Conservation (phyloP, 2,797 vertebrate genomes). For the Philypnodon macrostomus region DNA sequence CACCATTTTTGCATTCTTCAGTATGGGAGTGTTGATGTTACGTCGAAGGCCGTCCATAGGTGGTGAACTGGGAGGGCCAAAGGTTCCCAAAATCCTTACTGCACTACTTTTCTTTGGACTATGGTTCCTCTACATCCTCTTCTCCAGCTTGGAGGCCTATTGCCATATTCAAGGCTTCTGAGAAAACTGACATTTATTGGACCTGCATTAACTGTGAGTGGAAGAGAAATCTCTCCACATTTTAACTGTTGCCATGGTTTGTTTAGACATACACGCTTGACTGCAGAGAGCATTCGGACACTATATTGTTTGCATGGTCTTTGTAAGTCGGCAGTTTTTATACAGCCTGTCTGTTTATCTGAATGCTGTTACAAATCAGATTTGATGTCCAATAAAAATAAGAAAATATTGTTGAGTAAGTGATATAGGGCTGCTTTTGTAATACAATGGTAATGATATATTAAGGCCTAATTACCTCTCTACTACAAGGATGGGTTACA, state of each 20-base stretch:
- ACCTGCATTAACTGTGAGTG: conserved; percentile 15
- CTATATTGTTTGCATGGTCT: conserved; percentile 16
- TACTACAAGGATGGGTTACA: conserved; percentile 6
- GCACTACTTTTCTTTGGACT: conserved; percentile 82
- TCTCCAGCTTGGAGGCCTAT: conserved; percentile 91
- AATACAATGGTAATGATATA: conserved; percentile 4
- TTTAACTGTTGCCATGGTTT: conserved; percentile 54
- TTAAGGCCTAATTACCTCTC: conserved; percentile 3
- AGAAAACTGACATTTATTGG: conserved; percentile 36
- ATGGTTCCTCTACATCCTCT: conserved; percentile 91
- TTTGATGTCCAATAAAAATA: neutral
- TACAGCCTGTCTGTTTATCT: conserved; percentile 8
- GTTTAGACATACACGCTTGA: conserved; percentile 20
- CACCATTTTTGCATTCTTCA: conserved; percentile 90
- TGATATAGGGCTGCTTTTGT: too few species aligned
- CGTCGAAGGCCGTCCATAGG: conserved; percentile 87
- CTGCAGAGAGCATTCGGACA: conserved; percentile 19
- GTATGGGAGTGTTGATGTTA: conserved; percentile 83
- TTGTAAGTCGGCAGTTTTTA: conserved; percentile 24
- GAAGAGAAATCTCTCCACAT: conserved; percentile 28
- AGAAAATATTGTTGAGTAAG: neutral
- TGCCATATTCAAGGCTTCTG: conserved; percentile 92
- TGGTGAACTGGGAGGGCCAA: conserved; percentile 87
- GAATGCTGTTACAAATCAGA: conserved; percentile 10
- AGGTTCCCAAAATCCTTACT: conserved; percentile 79